These are phyloP conservation scores for Myopa testacea DNA, from an alignment of 2,888 invertebrate genomes.

Conservation along the genomic window DNA sequence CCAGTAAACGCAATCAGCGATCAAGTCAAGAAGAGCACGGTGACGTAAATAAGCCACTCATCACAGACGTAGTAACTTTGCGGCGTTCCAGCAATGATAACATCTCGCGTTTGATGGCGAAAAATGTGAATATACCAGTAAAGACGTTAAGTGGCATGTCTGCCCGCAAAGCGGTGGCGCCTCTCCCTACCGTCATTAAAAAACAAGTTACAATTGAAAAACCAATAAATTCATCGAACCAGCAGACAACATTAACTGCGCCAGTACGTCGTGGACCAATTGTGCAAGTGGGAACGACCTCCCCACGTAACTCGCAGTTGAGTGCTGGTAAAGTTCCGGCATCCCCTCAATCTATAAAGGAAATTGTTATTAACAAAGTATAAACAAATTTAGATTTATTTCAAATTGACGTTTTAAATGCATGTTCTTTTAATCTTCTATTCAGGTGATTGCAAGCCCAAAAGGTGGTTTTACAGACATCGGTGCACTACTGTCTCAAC, in stretches of 20 bases:
- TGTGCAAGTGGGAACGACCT: conserved; percentile 49
- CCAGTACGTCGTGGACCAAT: conserved; percentile 53
- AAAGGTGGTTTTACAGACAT: conserved; percentile 55
- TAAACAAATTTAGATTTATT: conserved; percentile 2
- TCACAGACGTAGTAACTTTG: background rate
- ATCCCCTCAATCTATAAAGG: conserved; percentile 57
- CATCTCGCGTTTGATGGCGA: background rate
- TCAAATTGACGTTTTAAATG: background rate
- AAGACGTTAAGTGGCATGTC: background rate
- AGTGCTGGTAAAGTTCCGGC: conserved; percentile 41
- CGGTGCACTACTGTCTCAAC: conserved; percentile 50
- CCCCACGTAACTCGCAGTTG: conserved; percentile 19
- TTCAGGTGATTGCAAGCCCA: conserved; percentile 52
- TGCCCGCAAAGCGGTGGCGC: conserved; percentile 3
- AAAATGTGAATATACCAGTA: background rate
- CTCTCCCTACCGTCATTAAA: conserved; percentile 26
- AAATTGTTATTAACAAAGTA: conserved; percentile 63
- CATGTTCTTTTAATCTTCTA: background rate
- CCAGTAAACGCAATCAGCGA: conserved; percentile 45
- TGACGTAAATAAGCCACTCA: conserved; percentile 28
- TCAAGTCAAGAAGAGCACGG: conserved; percentile 47
- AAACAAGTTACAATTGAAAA: conserved; percentile 28
- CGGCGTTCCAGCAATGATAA: conserved; percentile 23
- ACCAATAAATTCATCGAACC: conserved; percentile 4
- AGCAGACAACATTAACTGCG: conserved; percentile 30